These are phyloP conservation scores for Natator depressus DNA, from an alignment of 2,113 vertebrate species.

Conservation along the genomic window DNA sequence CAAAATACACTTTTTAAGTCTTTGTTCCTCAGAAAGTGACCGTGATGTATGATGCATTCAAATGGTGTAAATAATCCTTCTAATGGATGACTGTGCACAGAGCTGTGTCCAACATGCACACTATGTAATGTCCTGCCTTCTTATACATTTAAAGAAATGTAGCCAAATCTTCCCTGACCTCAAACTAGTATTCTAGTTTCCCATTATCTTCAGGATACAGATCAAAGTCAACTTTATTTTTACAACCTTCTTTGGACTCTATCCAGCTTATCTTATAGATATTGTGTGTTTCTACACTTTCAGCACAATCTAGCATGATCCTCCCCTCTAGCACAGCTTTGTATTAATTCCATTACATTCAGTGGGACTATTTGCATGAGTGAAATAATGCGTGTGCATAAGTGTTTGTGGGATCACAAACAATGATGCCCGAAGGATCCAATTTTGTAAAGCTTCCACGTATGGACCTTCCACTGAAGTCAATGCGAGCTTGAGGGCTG, in stretches of 20 bases:
- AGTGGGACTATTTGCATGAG: neutral
- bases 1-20: neutral
- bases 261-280: neutral
- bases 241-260: neutral
- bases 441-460: neutral
- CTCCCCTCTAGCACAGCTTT: neutral
- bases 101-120: neutral
- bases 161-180: neutral
- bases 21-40: neutral
- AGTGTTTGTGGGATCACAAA: neutral
- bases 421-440: neutral
- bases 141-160: neutral
- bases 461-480: neutral
- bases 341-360: neutral
- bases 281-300: neutral
- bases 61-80: neutral
- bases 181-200: neutral
- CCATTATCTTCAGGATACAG: neutral
- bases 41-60: neutral
- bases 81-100: neutral
- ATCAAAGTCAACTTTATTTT: too few species aligned
- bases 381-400: neutral
- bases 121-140: neutral
- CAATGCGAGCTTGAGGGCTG: neutral
- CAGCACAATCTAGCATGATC: neutral